Evolutionary conservation across 2,888 invertebrate genomes (phyloP), one percentile per base, ranked within the genome.

Genomic region (Suillia variegata): DNA sequence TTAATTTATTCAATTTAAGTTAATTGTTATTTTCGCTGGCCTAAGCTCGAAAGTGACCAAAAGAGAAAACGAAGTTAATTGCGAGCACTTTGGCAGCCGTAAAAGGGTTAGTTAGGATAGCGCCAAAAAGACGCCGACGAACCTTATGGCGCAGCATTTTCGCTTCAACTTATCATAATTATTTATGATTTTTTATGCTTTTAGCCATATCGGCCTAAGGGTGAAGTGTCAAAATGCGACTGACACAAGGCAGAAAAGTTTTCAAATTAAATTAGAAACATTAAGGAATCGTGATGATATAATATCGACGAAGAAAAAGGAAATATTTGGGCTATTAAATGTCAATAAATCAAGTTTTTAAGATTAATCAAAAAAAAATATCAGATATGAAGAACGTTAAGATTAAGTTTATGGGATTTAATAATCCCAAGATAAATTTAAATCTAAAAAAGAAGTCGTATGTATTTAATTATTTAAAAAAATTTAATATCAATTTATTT

Each of bases 261-360:
- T 74, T 74, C 74, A 74, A 74, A 74, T 74, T 74, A 74, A 75
- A 74, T 74, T 74, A 73, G 75, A 75, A 73, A 70, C 72, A 68
- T 68, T 70, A 62, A 67, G 67, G 73, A 74, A 60, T 60, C 62
- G 70, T 74, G 74, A 74, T 74, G 73, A 74, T 68, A 75, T 75
- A 74, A 69, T 67, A 61, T 60, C 62, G 61, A 49, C 8, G 57
- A 38, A 51, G n/a, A 34, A 63, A 53, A 34, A 51, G 58, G 53
- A 33, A 47, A 38, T 59, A 42, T 38, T 53, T 68, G 64, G 66
- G 66, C 73, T 67, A 66, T 75, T 73, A 75, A 74, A 75, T 70
- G 73, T 74, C 74, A 75, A 74, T 74, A 75, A 74, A 75, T 74
- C 74, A 74, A 54, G 67, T n/a, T n/a, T 60, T 24, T 50, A 52